Percentiles rank a stretch among this genome's conserved stretches.
Conservation (phyloP, 2,888 invertebrate genomes). For the Timandra comae region DNA sequence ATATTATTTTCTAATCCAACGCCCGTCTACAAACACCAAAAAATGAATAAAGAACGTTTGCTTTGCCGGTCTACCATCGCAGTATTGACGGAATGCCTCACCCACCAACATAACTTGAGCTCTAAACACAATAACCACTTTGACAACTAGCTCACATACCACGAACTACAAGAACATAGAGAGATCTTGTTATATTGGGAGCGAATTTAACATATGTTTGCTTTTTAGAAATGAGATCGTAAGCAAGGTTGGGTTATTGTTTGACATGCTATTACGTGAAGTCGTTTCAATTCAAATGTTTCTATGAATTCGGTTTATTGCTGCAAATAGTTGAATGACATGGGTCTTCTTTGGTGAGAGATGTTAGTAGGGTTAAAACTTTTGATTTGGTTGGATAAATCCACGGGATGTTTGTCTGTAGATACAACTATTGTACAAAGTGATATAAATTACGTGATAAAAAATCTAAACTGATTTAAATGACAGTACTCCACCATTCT, state of each 20-base stretch:
- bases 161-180: not conserved
- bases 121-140: constrained; percentile 9
- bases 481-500: too few relatives aligned
- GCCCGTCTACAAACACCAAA: not conserved
- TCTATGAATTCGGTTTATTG: constrained; percentile 29
- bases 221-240: constrained; percentile 56
- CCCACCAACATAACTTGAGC: constrained; percentile 33
- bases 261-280: constrained; percentile 51
- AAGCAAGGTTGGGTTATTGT: constrained; percentile 42
- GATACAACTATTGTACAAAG: not conserved
- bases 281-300: constrained; percentile 26
- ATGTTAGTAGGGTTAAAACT: too few relatives aligned
- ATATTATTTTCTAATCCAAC: not conserved
- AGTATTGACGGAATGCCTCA: constrained; percentile 32
- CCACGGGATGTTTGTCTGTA: not conserved
- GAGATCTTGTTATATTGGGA: constrained; percentile 28
- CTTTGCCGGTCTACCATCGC: constrained; percentile 33
- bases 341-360: too few relatives aligned
- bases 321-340: constrained; percentile 14
- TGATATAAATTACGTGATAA: too few relatives aligned
- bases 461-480: too few relatives aligned
- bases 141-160: constrained; percentile 2
- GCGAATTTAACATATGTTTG: constrained; percentile 46
- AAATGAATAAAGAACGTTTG: constrained; percentile 12
- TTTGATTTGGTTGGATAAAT: too few relatives aligned